Percentiles rank a stretch among this genome's conserved stretches.
These are phyloP conservation scores for Tapera naevia DNA, from an alignment of 2,797 vertebrate species.

Conservation along the genomic window DNA sequence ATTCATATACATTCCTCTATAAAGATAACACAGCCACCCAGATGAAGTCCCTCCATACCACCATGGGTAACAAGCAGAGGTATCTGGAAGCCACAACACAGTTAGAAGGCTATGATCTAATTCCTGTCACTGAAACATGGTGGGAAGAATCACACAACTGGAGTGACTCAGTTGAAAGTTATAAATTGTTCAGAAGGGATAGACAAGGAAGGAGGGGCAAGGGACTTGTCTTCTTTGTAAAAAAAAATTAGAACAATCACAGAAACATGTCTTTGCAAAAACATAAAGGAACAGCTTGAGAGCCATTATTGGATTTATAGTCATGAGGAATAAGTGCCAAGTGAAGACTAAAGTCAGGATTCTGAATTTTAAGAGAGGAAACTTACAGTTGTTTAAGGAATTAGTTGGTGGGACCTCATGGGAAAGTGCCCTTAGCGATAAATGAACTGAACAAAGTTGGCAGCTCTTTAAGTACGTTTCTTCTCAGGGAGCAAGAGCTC, in stretches of 20 bases:
- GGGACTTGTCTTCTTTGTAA: neutral
- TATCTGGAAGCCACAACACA: neutral
- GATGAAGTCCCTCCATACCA: neutral
- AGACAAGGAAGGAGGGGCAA: neutral
- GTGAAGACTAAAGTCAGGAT: neutral
- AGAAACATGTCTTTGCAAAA: neutral
- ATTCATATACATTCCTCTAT: neutral
- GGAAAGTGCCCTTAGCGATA: neutral
- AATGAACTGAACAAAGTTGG: neutral
- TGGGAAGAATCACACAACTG: neutral
- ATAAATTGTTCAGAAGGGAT: neutral
- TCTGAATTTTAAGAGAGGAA: neutral
- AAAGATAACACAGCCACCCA: neutral
- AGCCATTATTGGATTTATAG: neutral
- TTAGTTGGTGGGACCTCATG: neutral
- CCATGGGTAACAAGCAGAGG: neutral
- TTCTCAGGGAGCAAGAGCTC: neutral
- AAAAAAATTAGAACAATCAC: neutral
- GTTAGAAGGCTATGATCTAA: neutral
- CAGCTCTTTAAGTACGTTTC: neutral
- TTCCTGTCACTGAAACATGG: neutral
- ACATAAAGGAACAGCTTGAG: neutral
- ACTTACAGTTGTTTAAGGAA: neutral
- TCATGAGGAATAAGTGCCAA: neutral
- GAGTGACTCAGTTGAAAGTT: neutral